Percentiles rank a stretch among this genome's conserved stretches.
These are phyloP conservation scores for Dipus sagitta DNA, from an alignment of 2,797 vertebrate species.

Conservation along the genomic window DNA sequence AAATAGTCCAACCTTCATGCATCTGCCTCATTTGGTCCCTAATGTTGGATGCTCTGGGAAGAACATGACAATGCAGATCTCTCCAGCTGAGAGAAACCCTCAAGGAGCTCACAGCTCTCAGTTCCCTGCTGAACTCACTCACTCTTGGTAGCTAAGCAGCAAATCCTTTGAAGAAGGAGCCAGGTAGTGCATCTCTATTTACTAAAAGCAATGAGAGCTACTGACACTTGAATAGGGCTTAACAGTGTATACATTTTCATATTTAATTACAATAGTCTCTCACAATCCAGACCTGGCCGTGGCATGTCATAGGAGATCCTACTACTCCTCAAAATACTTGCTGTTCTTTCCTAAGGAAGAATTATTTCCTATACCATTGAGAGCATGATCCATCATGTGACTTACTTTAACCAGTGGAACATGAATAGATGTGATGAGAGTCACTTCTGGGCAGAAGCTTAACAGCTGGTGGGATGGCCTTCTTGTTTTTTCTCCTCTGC, in stretches of 20 bases:
- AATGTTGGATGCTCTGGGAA: background rate
- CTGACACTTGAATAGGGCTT: background rate
- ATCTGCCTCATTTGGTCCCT: background rate
- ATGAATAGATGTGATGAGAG: background rate
- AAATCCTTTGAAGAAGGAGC: background rate
- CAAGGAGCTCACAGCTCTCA: background rate
- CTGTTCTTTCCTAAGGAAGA: background rate
- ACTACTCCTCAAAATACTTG: background rate
- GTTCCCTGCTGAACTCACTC: background rate
- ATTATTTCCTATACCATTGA: background rate
- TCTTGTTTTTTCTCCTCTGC: background rate
- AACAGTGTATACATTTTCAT: background rate
- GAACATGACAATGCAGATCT: background rate
- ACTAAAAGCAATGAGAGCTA: constrained; percentile 2
- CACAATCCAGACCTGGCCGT: background rate
- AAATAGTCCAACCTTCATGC: background rate
- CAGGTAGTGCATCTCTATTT: background rate
- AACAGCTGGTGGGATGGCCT: background rate
- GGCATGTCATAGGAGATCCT: background rate
- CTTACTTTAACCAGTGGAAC: background rate
- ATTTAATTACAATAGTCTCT: background rate
- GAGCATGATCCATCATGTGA: background rate
- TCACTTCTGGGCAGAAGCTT: background rate
- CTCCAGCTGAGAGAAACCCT: background rate
- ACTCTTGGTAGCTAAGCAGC: background rate